phyloP scores from a whole-genome alignment of 1,140 invertebrate species.

The Drosophila nasuta region DNA sequence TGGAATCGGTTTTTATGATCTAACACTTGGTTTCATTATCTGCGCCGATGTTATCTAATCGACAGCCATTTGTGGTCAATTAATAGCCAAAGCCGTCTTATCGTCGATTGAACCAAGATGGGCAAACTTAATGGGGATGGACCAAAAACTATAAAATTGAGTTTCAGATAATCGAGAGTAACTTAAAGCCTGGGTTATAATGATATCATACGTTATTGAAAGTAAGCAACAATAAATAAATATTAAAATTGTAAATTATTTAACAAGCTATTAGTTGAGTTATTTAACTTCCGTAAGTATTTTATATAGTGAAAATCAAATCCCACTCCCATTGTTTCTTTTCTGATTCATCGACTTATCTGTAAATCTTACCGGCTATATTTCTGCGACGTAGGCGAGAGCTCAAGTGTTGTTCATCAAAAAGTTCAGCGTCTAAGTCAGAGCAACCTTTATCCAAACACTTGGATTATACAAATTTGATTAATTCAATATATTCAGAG shows the following conservation, averaged over 20 bases:
- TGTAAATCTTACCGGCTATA: conserved; percentile 5
- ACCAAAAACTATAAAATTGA: too few relatives aligned
- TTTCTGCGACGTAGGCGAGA: background rate
- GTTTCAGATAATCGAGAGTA: too few relatives aligned
- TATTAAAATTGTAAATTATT: too few relatives aligned
- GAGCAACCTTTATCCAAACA: background rate
- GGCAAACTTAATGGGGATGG: too few relatives aligned
- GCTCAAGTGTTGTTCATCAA: background rate
- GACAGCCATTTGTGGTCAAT: background rate
- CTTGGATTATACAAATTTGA: background rate
- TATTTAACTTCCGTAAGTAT: too few relatives aligned
- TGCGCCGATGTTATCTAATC: background rate
- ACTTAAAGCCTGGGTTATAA: too few relatives aligned
- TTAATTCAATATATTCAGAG: background rate
- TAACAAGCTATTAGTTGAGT: too few relatives aligned
- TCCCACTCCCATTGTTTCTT: too few relatives aligned
- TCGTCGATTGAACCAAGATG: too few relatives aligned
- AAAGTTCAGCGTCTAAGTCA: background rate
- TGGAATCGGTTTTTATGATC: background rate
- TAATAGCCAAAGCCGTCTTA: background rate
- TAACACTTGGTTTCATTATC: background rate
- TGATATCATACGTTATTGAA: too few relatives aligned
- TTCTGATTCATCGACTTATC: background rate
- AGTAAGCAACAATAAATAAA: too few relatives aligned
- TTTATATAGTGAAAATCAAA: too few relatives aligned